phyloP scores from a whole-genome alignment of 2,888 invertebrate genomes.

The Cabera pusaria region DNA sequence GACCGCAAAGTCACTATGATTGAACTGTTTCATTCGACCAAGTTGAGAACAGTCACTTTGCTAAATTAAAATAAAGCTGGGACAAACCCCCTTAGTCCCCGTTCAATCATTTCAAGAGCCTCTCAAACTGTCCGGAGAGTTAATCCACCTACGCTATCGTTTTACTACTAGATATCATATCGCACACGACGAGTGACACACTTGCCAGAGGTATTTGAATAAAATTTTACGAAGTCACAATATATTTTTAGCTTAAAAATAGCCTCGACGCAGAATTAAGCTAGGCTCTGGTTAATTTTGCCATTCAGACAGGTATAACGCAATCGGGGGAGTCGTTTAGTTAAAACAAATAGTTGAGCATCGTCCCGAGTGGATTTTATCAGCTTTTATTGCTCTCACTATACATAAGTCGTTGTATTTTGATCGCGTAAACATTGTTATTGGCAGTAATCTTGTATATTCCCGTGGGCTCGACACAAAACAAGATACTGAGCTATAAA shows the following conservation, averaged over 20 bases:
- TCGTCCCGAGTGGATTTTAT: slow-evolving; percentile 28
- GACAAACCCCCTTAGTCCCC: slow-evolving; percentile 75
- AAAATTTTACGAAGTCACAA: neutral
- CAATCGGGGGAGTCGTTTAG: slow-evolving; percentile 27
- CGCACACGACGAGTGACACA: slow-evolving; percentile 24
- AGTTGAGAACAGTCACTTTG: slow-evolving; percentile 78
- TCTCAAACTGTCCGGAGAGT: slow-evolving; percentile 68
- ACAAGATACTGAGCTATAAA: slow-evolving; percentile 39
- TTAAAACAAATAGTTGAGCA: slow-evolving; percentile 26
- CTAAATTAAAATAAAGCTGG: slow-evolving; percentile 78
- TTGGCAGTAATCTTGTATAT: slow-evolving; percentile 31
- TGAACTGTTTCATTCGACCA: slow-evolving; percentile 50
- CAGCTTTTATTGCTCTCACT: slow-evolving; percentile 29
- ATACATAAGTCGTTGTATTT: slow-evolving; percentile 28
- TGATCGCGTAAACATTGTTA: slow-evolving; percentile 32
- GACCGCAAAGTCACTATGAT: slow-evolving; percentile 52
- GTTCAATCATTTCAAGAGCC: slow-evolving; percentile 79
- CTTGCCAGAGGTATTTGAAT: no score
- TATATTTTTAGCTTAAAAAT: no score
- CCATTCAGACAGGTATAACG: slow-evolving; percentile 29
- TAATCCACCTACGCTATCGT: slow-evolving; percentile 56
- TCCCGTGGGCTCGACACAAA: slow-evolving; percentile 33
- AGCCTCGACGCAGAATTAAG: slow-evolving; percentile 8
- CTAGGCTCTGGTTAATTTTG: slow-evolving; percentile 16
- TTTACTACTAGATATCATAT: slow-evolving; percentile 45